Evolutionary conservation across 1,140 invertebrate species (phyloP), one percentile per base, ranked within the genome.

Genomic region (Drosophila sulfurigaster): DNA sequence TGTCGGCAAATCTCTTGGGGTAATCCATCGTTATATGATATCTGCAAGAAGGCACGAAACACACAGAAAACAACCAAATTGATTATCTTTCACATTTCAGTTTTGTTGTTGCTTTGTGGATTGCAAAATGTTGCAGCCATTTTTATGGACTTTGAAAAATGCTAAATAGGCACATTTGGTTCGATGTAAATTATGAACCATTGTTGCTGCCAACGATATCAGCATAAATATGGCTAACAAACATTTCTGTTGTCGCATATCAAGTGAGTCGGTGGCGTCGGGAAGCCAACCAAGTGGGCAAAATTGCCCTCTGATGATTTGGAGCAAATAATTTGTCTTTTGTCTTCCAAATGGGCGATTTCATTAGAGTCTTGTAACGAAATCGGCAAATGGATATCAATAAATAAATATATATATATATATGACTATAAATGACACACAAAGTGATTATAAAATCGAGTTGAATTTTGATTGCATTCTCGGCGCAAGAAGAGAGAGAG

Each of bases 1-100:
- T 92, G 88, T 1, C 81, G 81, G 51, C 91, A 92, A 57, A 92
- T 92, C 58, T 80, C 79, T 51, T 92, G 91, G 11, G 91, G 91
- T 51, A 92, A 74, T 46, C 91, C 91, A 81, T 92, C 91, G 59
- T 89, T 67, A 20, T 28, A 62, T 65, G 86, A 79, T 54, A 92
- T 80, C 91, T 92, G 81, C 13, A 81, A 43, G 41, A 13, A 43
- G n/a, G 41, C 41, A 20, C 16, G 20, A 25, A 25, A 25, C 20
- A 25, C 20, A 25, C 20, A 25, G 20, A 25, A 25, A 43, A 43
- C 11, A 43, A 38, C 2, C 11, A 4, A 7, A 48, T 48, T 16
- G 46, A 20, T 48, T 48, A 48, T 20, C 11, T 48, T 48, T 48
- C 46, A 43, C n/a, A 43, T 43, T 43, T 43, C 2, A 10, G 11